A percentile compares a stretch with the other conserved stretches of the same genome.
Conservation (phyloP, 2,113 vertebrate species). For the Eidolon helvum region DNA sequence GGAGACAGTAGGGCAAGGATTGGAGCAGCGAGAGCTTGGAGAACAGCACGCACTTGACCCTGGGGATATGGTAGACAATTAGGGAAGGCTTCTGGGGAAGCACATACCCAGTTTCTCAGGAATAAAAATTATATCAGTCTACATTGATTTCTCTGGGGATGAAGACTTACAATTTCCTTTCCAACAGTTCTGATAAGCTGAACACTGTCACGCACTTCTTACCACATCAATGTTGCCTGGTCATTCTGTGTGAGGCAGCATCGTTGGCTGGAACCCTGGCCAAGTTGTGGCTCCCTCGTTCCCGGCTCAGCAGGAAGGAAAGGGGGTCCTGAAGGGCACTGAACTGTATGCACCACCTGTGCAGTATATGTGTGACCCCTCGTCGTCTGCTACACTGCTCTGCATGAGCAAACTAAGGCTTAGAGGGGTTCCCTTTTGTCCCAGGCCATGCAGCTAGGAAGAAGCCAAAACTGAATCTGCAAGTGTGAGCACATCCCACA, state of each 20-base stretch:
- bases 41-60: background rate
- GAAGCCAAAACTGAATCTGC: background rate
- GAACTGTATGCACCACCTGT: rapidly evolving
- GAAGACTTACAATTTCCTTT: background rate
- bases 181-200: background rate
- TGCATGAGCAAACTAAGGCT: background rate
- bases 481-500: background rate
- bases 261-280: background rate
- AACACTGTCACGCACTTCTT: background rate
- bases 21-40: background rate
- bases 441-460: background rate
- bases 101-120: background rate
- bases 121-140: background rate
- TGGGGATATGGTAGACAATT: background rate
- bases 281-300: background rate
- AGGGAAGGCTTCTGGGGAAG: background rate
- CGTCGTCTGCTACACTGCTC: background rate
- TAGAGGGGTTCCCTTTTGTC: background rate
- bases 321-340: background rate
- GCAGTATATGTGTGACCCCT: rapidly evolving
- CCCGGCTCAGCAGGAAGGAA: background rate
- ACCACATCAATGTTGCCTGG: background rate
- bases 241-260: constrained; percentile 10
- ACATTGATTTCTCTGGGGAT: background rate
- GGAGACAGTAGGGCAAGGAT: background rate